Evolutionary conservation across 2,797 vertebrate species (phyloP), one percentile per base, ranked within the genome.

Genomic region (Poecilia wingei): DNA sequence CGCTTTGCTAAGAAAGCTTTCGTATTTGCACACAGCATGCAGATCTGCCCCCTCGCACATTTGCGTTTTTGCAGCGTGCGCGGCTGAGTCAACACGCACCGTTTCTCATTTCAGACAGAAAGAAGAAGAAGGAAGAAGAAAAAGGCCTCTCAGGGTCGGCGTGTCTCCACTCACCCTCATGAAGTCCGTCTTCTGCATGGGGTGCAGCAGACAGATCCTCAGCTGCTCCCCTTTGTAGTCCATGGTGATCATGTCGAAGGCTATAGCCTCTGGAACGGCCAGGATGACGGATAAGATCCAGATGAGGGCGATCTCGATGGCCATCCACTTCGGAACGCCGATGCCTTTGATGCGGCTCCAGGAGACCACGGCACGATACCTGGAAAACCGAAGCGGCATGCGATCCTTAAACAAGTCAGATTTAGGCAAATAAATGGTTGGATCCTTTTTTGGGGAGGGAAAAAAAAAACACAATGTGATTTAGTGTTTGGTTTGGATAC

Each of bases 281-380:
- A 99, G 79, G 81, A 97, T 80, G 84, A 98, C 94, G 0, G 98
- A 99, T 84, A 98, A 53, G 78, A 97, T 91, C 98, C 98, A 99
- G 90, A 99, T 99, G 80, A 98, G 91, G 16, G 96, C 92, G 81
- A 99, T 98, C 95, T 97, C 97, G 20, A 98, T 96, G 28, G 98
- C 96, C 77, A 97, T 98, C 96, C 97, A 98, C 91, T 96, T 98
- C 0, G 98, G 97, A 88, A 99, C 96, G 0, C 98, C 96, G 0
- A 98, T 98, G 55, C 98, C 97, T 95, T 99, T 98, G 91, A 99
- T 97, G 12, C 97, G 96, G 90, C 96, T 99, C 98, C 98, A 98
- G 0, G 98, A 99, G 77, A 97, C 97, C 74, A 99, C 98, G 0
- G 98, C 98, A 73, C 98, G 96, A 87, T 98, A 99, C 91, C 98